Percentiles rank a stretch among this genome's conserved stretches.
Evolutionary conservation across 2,888 invertebrate species (phyloP).

Genomic region (Mimachlamys varia): DNA sequence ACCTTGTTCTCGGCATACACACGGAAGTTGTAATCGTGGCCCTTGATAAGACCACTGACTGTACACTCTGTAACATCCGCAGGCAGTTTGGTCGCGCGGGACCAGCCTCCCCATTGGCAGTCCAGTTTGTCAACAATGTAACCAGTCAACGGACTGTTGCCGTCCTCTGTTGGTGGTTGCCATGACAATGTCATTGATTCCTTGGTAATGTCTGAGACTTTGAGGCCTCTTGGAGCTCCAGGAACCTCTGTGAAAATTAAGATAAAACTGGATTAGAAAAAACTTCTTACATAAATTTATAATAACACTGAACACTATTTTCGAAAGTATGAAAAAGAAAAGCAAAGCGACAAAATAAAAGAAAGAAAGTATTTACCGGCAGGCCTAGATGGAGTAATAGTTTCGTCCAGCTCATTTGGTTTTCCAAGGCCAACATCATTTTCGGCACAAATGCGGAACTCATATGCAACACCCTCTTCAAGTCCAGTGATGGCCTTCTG

Average conservation of each 20-base stretch:
- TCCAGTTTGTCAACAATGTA: slow-evolving; percentile 77
- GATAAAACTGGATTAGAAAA: not conserved
- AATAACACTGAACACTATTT: not conserved
- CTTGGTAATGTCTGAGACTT: slow-evolving; percentile 64
- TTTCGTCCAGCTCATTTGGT: slow-evolving; percentile 82
- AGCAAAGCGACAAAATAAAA: not conserved
- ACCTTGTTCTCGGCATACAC: slow-evolving; percentile 80
- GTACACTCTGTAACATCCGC: slow-evolving; percentile 58
- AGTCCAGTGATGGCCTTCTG: slow-evolving; percentile 81
- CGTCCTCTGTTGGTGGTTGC: slow-evolving; percentile 78
- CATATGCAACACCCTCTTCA: slow-evolving; percentile 94
- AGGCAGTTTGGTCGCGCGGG: slow-evolving; percentile 67
- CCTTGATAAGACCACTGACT: slow-evolving; percentile 66
- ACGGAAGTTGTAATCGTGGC: slow-evolving; percentile 77
- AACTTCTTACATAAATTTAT: no score
- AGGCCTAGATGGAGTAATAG: slow-evolving; percentile 74
- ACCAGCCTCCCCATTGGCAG: slow-evolving; percentile 73
- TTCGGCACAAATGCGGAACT: slow-evolving; percentile 92
- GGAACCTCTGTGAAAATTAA: slow-evolving; percentile 69
- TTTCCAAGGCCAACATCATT: slow-evolving; percentile 93
- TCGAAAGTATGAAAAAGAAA: not conserved
- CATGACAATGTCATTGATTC: slow-evolving; percentile 77
- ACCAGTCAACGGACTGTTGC: slow-evolving; percentile 77
- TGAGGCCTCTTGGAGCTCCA: slow-evolving; percentile 70
- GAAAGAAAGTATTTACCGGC: slow-evolving; percentile 63